Percentiles rank a stretch among this genome's conserved stretches.
Evolutionary conservation across 2,113 vertebrate genomes (phyloP).

Genomic region (Mirounga angustirostris): DNA sequence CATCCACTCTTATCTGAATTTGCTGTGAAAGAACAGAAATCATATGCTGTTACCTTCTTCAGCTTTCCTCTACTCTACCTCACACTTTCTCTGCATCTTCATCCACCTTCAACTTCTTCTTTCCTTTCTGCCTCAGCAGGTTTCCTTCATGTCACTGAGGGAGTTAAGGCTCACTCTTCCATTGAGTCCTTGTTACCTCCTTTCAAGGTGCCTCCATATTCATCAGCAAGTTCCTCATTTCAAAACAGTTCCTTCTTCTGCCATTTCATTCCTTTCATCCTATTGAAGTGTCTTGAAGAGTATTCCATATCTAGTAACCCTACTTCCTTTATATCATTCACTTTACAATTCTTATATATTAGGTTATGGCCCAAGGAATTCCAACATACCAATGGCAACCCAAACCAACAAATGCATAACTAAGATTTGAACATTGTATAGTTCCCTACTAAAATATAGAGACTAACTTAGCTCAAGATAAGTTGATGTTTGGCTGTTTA

Average conservation of each 20-base stretch:
- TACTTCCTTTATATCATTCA: not conserved
- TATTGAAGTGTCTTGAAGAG: not conserved
- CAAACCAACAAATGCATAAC: constrained; percentile 45
- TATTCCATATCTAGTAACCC: not conserved
- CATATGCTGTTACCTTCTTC: not conserved
- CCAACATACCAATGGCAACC: not conserved
- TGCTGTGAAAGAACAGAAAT: not conserved
- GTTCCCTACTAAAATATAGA: constrained; percentile 19
- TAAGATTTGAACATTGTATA: not conserved
- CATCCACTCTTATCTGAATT: not conserved
- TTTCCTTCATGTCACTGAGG: not conserved
- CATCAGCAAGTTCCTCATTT: constrained; percentile 25
- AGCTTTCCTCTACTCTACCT: not conserved
- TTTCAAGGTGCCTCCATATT: not conserved
- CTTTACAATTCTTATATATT: not conserved
- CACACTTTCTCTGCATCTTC: not conserved
- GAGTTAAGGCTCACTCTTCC: not conserved
- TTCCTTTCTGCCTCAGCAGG: not conserved
- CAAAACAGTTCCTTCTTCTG: not conserved
- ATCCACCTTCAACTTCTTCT: not conserved
- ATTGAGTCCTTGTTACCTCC: not conserved
- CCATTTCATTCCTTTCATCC: not conserved
- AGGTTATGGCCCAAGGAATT: constrained; percentile 9
- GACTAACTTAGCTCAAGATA: not conserved
- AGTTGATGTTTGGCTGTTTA: constrained; percentile 28